Evolutionary conservation across 2,113 vertebrate species (phyloP).

Genomic region (Pipra filicauda): DNA sequence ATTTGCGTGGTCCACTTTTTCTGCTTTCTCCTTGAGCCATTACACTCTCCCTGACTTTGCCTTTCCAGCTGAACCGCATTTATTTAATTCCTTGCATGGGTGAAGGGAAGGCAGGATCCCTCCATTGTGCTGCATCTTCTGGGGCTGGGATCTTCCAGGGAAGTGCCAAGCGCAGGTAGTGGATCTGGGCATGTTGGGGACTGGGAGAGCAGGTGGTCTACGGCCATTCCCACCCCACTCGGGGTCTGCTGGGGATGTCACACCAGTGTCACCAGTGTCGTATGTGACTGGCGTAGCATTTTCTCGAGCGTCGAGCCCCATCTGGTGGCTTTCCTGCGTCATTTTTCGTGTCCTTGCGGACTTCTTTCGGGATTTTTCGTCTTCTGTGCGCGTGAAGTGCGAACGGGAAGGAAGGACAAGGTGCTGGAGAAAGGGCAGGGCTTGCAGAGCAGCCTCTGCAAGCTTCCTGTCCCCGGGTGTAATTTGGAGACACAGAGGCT

Average conservation of each 20-base stretch:
- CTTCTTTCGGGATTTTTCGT: neutral
- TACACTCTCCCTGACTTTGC: neutral
- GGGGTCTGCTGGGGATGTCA: neutral
- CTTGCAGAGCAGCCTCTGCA: neutral
- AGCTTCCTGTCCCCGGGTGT: too few relatives aligned
- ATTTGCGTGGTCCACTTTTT: neutral
- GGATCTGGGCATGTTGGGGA: neutral
- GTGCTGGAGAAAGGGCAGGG: neutral
- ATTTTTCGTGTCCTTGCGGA: neutral
- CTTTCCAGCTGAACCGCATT: neutral
- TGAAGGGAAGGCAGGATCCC: neutral
- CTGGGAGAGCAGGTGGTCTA: neutral
- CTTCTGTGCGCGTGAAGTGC: neutral
- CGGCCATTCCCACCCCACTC: neutral
- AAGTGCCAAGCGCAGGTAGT: fast-evolving
- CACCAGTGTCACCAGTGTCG: neutral
- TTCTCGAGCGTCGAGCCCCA: constrained; percentile 46
- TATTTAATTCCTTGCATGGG: neutral
- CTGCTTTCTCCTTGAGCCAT: neutral
- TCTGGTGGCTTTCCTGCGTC: constrained; percentile 23
- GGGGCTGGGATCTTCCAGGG: neutral
- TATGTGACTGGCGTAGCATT: neutral
- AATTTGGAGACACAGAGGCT: neutral
- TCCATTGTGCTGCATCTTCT: neutral
- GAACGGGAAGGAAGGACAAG: neutral